These are phyloP conservation scores for Orbicella faveolata DNA, from an alignment of 64 coral and sea anemone genomes.

Conservation along the genomic window DNA sequence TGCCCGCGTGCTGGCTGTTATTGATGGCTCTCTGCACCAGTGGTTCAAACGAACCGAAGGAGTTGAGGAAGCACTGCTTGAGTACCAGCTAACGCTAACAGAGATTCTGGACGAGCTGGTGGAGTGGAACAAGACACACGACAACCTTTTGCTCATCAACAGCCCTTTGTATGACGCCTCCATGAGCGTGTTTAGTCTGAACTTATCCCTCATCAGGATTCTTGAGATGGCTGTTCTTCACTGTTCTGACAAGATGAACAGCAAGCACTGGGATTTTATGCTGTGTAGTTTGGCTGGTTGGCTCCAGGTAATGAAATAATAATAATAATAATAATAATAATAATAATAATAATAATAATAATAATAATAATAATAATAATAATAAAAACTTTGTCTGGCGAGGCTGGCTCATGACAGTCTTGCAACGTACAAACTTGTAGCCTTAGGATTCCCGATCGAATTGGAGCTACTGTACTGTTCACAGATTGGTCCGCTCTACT, in stretches of 20 bases:
- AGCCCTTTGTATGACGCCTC: conserved; percentile 45
- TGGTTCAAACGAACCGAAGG: conserved; percentile 59
- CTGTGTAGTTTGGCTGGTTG: conserved; percentile 83
- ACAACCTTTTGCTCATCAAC: conserved; percentile 69
- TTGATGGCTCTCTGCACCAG: conserved; percentile 45
- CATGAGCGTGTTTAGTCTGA: conserved; percentile 54
- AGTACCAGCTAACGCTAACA: conserved; percentile 73
- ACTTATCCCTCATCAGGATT: conserved; percentile 53
- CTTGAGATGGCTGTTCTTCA: conserved; percentile 53
- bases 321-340: too few relatives aligned
- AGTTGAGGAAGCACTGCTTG: conserved; percentile 55
- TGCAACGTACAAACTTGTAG: too few relatives aligned
- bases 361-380: too few relatives aligned
- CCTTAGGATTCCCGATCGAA: too few relatives aligned
- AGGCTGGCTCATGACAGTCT: too few relatives aligned
- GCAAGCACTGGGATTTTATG: conserved; percentile 80
- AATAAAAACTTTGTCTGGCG: too few relatives aligned
- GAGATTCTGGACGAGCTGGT: conserved; percentile 65
- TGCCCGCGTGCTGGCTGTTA: conserved; percentile 48
- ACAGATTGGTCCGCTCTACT: too few relatives aligned
- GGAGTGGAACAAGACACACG: conserved; percentile 65
- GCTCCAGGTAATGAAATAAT: conserved; percentile 69
- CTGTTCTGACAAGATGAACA: conserved; percentile 42
- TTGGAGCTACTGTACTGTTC: too few relatives aligned
- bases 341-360: too few relatives aligned